phyloP scores from a whole-genome alignment of 2,797 vertebrate genomes.

The Botia almorhae region DNA sequence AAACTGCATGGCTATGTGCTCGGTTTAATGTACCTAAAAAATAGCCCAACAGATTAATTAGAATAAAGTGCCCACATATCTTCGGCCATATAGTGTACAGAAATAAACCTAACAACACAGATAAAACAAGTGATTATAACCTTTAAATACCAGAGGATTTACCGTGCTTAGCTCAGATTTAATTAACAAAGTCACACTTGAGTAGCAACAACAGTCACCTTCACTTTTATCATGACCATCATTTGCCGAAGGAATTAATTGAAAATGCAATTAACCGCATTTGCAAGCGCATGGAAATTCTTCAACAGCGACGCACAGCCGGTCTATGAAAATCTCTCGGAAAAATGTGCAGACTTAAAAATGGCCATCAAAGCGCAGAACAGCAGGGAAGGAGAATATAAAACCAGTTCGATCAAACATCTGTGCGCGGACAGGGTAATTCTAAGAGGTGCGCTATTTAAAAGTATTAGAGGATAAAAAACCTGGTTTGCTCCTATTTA shows the following conservation, averaged over 20 bases:
- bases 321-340: neutral
- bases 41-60: neutral
- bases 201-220: slow-evolving; percentile 51
- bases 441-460: slow-evolving; percentile 33
- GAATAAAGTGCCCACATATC: neutral
- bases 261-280: slow-evolving; percentile 56
- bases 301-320: neutral
- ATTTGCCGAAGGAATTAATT: slow-evolving; percentile 58
- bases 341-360: slow-evolving; percentile 31
- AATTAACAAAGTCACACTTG: slow-evolving; percentile 56
- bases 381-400: slow-evolving; percentile 1
- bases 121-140: neutral
- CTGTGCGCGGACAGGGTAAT: slow-evolving; percentile 10
- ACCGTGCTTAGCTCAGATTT: slow-evolving; percentile 41
- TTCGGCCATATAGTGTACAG: neutral
- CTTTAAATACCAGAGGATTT: slow-evolving; percentile 35
- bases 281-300: slow-evolving; percentile 38
- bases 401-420: slow-evolving; percentile 23
- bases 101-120: neutral
- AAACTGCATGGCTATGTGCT: neutral
- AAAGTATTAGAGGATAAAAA: neutral
- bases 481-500: neutral
- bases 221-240: slow-evolving; percentile 54
- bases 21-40: slow-evolving; percentile 6
- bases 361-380: slow-evolving; percentile 40